Percentiles rank a stretch among this genome's conserved stretches.
Evolutionary conservation across 1,140 invertebrate genomes (phyloP).

Genomic region (Macrobrachium rosenbergii): DNA sequence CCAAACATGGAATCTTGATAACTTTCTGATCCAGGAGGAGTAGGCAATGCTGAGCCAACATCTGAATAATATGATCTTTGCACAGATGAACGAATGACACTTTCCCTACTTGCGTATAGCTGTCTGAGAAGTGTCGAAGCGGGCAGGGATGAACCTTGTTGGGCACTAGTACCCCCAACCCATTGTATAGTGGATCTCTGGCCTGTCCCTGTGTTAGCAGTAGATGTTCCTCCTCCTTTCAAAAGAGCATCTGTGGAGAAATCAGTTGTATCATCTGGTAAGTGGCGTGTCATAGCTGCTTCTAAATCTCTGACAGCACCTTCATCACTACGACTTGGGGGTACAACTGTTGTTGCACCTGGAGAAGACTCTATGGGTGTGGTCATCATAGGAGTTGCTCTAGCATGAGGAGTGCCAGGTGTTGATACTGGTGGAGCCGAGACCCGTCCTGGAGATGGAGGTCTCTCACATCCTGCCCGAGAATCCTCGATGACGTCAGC

Average conservation of each 20-base stretch:
- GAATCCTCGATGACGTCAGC: conserved; percentile 50
- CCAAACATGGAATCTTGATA: conserved; percentile 59
- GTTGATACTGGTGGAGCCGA: conserved; percentile 46
- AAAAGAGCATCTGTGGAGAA: conserved; percentile 88
- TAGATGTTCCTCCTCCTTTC: conserved; percentile 68
- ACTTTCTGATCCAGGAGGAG: conserved; percentile 53
- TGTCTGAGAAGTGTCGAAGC: conserved; percentile 90
- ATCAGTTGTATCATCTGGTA: conserved; percentile 84
- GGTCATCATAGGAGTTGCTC: conserved; percentile 56
- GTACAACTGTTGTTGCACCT: conserved; percentile 14
- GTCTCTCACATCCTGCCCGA: conserved; percentile 34
- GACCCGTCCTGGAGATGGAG: conserved; percentile 30
- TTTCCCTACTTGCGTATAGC: conserved; percentile 92
- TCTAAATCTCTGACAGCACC: conserved; percentile 91
- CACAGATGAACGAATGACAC: conserved; percentile 92
- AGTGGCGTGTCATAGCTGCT: conserved; percentile 95
- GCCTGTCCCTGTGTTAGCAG: conserved; percentile 44
- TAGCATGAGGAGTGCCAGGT: conserved; percentile 47
- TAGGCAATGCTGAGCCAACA: conserved; percentile 61
- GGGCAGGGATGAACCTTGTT: conserved; percentile 74
- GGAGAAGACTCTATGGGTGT: conserved; percentile 45
- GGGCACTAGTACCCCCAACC: conserved; percentile 81
- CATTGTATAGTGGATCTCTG: conserved; percentile 91
- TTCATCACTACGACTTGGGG: conserved; percentile 37
- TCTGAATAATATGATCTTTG: conserved; percentile 70